Conservation (phyloP, 2,888 invertebrate species). For the Drosophila longiperda region DNA sequence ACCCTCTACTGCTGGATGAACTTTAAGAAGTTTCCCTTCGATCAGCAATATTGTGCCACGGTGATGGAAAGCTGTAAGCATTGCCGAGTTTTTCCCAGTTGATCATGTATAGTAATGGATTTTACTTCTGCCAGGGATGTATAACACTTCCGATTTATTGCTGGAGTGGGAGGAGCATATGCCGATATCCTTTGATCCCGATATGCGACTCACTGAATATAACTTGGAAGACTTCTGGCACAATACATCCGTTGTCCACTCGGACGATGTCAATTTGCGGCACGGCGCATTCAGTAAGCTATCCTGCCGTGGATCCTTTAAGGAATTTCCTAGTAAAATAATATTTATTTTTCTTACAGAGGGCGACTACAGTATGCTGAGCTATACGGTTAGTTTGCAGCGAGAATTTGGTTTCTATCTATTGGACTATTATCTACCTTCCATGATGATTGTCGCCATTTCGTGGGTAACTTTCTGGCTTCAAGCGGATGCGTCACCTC, state of each 20-base stretch:
- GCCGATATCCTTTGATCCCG: slow-evolving; percentile 82
- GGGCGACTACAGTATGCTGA: slow-evolving; percentile 79
- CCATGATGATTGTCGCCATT: slow-evolving; percentile 83
- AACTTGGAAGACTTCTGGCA: slow-evolving; percentile 77
- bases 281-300: slow-evolving; percentile 80
- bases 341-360: slow-evolving; percentile 38
- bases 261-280: slow-evolving; percentile 74
- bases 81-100: accelerated
- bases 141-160: slow-evolving; percentile 79
- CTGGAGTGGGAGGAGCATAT: slow-evolving; percentile 74
- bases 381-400: slow-evolving; percentile 79
- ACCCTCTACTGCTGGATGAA: slow-evolving; percentile 83
- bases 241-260: slow-evolving; percentile 72
- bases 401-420: slow-evolving; percentile 82
- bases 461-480: slow-evolving; percentile 83
- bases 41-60: slow-evolving; percentile 80
- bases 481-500: slow-evolving; percentile 81
- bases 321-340: neutral
- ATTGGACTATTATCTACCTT: slow-evolving; percentile 81
- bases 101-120: accelerated
- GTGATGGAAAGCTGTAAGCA: slow-evolving; percentile 81
- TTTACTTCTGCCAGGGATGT: slow-evolving; percentile 74
- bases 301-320: neutral
- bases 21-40: slow-evolving; percentile 82
- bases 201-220: slow-evolving; percentile 81